Conservation (phyloP, 1,140 invertebrate species). For the Atta cephalotes region DNA sequence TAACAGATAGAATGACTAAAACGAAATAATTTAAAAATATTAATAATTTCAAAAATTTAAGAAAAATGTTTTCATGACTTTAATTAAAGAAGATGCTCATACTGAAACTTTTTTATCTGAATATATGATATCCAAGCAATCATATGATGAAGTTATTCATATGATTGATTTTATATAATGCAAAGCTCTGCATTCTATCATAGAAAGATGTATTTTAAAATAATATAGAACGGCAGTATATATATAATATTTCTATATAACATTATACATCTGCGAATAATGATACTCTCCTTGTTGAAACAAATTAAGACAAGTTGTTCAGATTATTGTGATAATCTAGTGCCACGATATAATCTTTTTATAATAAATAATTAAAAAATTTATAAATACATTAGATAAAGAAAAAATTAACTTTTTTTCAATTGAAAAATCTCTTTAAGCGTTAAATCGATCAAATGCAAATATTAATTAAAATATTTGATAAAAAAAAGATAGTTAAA, state of each 20-base stretch:
- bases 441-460: neutral
- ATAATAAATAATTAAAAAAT: neutral
- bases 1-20: neutral
- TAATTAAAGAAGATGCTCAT: conserved; percentile 1
- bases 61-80: neutral
- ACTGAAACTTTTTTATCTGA: neutral
- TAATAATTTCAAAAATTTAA: neutral
- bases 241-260: conserved; percentile 31
- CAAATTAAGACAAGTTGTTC: conserved; percentile 19
- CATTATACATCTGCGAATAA: conserved; percentile 17
- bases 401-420: neutral
- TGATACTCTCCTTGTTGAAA: conserved; percentile 2
- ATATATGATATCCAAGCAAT: neutral
- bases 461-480: neutral
- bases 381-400: neutral
- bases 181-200: neutral
- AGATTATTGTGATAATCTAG: neutral
- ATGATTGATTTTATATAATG: conserved; percentile 14
- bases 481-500: no score
- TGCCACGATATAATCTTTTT: neutral
- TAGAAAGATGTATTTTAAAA: conserved; percentile 27
- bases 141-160: neutral
- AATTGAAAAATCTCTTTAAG: neutral
- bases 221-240: conserved; percentile 48
- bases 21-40: neutral